phyloP scores from a whole-genome alignment of 35 echinoderm and acorn worm genomes.

The Anneissia japonica region DNA sequence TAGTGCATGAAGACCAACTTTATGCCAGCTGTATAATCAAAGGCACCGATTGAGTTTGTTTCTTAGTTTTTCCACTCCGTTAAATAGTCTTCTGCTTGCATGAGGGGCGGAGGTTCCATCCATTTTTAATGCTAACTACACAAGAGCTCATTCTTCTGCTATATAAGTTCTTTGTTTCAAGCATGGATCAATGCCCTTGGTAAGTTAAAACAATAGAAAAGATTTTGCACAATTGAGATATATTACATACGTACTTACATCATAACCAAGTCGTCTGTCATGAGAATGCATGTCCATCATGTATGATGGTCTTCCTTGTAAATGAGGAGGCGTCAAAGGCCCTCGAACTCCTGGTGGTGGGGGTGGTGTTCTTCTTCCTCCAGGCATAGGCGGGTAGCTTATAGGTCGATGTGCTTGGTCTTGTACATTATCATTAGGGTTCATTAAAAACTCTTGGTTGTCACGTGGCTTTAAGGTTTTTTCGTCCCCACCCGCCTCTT shows the following conservation, averaged over 20 bases:
- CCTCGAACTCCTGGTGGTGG: neutral
- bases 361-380: neutral
- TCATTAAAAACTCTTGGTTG: neutral
- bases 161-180: too few species aligned
- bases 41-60: too few species aligned
- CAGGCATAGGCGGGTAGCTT: neutral
- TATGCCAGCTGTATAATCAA: too few species aligned
- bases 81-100: too few species aligned
- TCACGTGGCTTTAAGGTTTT: neutral
- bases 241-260: neutral
- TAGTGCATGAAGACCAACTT: too few species aligned
- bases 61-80: too few species aligned
- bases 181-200: too few species aligned
- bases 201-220: neutral
- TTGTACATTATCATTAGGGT: too few species aligned
- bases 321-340: too few species aligned
- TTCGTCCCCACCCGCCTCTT: neutral
- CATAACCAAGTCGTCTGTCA: neutral
- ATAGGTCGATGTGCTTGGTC: neutral
- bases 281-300: neutral
- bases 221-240: neutral
- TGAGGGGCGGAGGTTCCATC: too few species aligned
- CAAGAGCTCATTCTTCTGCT: too few species aligned
- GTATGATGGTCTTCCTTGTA: neutral
- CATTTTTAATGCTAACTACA: too few species aligned